phyloP scores from a whole-genome alignment of 2,113 vertebrate species.

The Myodes glareolus region DNA sequence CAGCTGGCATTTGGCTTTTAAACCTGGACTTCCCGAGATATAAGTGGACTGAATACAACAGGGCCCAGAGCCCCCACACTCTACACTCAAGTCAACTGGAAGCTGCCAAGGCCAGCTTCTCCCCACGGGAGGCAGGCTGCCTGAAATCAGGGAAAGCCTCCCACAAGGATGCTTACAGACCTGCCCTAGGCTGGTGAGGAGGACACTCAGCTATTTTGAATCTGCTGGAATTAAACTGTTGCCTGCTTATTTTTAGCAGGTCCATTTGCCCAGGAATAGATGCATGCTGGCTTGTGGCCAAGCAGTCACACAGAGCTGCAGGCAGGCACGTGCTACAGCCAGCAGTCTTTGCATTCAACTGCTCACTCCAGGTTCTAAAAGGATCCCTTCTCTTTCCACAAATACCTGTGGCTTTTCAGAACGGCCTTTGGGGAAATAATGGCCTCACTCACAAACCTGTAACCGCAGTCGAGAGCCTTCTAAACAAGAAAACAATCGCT shows the following conservation, averaged over 20 bases:
- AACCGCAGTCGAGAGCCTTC: not conserved
- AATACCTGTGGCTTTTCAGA: constrained; percentile 2
- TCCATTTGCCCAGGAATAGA: constrained; percentile 68
- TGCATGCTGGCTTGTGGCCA: constrained; percentile 51
- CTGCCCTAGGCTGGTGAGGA: not conserved
- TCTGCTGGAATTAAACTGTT: constrained; percentile 67
- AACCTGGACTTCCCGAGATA: not conserved
- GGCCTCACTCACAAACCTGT: not conserved
- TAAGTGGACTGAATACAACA: not conserved
- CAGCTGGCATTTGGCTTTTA: not conserved
- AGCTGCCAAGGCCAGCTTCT: not conserved
- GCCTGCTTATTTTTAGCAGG: constrained; percentile 80
- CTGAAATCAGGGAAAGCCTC: not conserved
- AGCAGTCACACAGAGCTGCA: constrained; percentile 57
- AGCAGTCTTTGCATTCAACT: constrained; percentile 8
- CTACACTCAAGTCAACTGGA: not conserved
- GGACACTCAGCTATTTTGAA: constrained; percentile 63
- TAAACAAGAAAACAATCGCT: constrained; percentile 45
- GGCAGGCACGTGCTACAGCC: constrained; percentile 47
- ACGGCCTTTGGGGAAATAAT: not conserved
- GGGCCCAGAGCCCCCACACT: not conserved
- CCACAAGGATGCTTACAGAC: not conserved
- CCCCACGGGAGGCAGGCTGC: not conserved
- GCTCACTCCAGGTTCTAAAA: constrained; percentile 43
- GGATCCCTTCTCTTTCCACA: not conserved